Evolutionary conservation across 2,113 vertebrate species (phyloP).

Genomic region (Crotophaga sulcirostris): DNA sequence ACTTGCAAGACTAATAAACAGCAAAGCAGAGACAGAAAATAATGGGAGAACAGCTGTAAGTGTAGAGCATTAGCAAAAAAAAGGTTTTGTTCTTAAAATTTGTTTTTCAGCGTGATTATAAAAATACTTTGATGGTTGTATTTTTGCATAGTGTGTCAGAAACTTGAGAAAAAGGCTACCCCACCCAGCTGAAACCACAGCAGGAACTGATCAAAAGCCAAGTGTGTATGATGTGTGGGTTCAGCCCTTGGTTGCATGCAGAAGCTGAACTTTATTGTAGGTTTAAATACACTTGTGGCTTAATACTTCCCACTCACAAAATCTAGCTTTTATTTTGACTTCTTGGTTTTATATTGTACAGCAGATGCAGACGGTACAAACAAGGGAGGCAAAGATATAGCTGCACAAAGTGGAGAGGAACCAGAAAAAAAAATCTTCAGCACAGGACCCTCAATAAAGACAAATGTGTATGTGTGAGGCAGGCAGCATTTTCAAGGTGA

Average conservation of each 20-base stretch:
- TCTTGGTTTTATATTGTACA: background rate
- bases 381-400: background rate
- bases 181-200: conserved; percentile 72
- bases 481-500: background rate
- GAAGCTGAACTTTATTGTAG: conserved; percentile 18
- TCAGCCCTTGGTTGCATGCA: conserved; percentile 24
- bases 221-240: background rate
- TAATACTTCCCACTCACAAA: conserved; percentile 8
- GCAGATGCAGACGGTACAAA: background rate
- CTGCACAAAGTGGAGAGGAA: background rate
- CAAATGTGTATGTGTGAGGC: background rate
- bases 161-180: conserved; percentile 31
- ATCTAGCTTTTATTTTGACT: background rate
- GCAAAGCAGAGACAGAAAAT: background rate
- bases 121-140: background rate
- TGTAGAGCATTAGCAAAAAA: background rate
- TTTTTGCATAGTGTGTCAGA: background rate
- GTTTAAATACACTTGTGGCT: background rate
- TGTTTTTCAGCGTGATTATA: background rate
- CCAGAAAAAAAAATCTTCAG: background rate
- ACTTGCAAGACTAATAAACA: background rate
- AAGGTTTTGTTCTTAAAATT: too few relatives aligned
- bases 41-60: background rate
- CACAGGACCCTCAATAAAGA: background rate
- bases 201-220: conserved; percentile 26